Base-by-base conservation (phyloP, 2,888 invertebrate species). In the Microplitis manilae region DNA sequence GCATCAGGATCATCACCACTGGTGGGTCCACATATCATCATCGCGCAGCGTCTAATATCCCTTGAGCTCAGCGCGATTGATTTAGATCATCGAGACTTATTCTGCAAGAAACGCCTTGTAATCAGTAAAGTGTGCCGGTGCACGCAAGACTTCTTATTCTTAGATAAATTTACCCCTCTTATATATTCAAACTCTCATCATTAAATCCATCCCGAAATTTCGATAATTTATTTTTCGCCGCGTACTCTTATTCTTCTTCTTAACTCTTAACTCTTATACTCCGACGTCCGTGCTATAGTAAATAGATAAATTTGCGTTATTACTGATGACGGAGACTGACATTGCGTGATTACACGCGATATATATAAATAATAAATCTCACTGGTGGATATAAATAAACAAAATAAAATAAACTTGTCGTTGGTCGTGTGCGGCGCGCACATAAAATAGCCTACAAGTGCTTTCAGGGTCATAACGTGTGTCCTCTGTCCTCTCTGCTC, bases 81-180 rank as follows among this genome's bases (percentile, higher is more conserved):
- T 82, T 82, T 82, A 82, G 77, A 82, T 81, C 81, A 82, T 81
- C 81, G 77, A 64, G 73, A 82, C 77, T 69, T 68, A 73, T 50
- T 6, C 30, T 50, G 13, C 71, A 68, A n/a, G 38, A 60, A 65
- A 77, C 41, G 84, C 85, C 84, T 86, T 88, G 84, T 88, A 84
- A 88, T 87, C 86, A 85, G 78, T 79, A 75, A 79, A 79, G 79
- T 80, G 83, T 75, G 84, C 84, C 85, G 86, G 78, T 85, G 83
- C 87, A 88, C 88, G 88, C 87, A 82, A 87, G 81, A 81, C 59
- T 75, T 38, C 68, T 74, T 59, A 67, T 60, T 38, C 39, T 68
- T 74, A 61, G 38, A 74, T 41, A 13, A 41, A 68, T 74, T 60
- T 68, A 6, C 17, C 60, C 59, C 20, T 65, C 9, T 62, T 62